Base-by-base conservation (phyloP, 1,140 invertebrate genomes). In the Marisa cornuarietis region DNA sequence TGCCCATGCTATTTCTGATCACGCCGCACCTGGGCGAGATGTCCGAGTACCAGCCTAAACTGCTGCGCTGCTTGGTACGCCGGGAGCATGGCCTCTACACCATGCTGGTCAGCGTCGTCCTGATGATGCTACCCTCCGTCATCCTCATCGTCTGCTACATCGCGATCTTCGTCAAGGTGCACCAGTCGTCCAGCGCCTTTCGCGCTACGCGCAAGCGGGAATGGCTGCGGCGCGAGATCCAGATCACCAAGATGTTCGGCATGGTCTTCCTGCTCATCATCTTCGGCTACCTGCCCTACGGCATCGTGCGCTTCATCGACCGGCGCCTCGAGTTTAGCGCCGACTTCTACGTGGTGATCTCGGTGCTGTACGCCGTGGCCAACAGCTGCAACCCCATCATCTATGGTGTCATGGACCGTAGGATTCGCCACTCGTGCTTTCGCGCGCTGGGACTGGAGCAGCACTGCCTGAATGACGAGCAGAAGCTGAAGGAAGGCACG, bases 231-330 rank as follows among this genome's bases (percentile, higher is more conserved):
- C 83, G 90, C 20, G 90, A 91, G 81, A 89, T 91, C 49, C 88
- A 89, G 80, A 91, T 91, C 68, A 91, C 90, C 2, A 91, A 90
- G 84, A 91, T 91, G 90, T 91, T 91, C 82, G 90, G 88, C 66
- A 86, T 91, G 77, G 88, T 91, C 18, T 91, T 91, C 80, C 81
- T 90, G 11, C 83, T 91, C 22, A 90, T 91, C 62, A 80, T 91
- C 63, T 81, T 90, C 22, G 90, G 90, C 49, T 91, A 90, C 75
- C 78, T 90, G 26, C 90, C 90, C 1, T 91, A 91, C 76, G 88
- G 89, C 51, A 86, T 90, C 31, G 86, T 90, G 4, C 84, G 90
- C 24, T 84, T 85, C 22, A 88, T 89, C 49, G 90, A 91, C 81
- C 86, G 87, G 77, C 82, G 87, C 69, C 81, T 88, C 20, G 79